A percentile compares a stretch with the other conserved stretches of the same genome.
Conservation (phyloP, 2,888 invertebrate genomes). For the Drosophila aldrichi region DNA sequence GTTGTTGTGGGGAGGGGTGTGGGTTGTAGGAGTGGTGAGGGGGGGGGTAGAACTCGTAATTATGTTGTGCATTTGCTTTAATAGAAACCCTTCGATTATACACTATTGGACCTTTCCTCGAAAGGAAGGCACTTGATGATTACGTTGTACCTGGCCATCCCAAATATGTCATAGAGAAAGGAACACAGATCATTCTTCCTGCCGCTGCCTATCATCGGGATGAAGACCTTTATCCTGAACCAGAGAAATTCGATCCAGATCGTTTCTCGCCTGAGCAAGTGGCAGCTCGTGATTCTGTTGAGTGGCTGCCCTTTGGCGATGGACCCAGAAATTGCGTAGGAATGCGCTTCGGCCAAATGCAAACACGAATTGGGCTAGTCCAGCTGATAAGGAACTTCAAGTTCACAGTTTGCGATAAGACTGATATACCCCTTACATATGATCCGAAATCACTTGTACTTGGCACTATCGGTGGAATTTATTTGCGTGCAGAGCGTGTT, state of each 20-base stretch:
- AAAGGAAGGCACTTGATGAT: constrained; percentile 85
- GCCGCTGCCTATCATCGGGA: constrained; percentile 87
- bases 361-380: constrained; percentile 72
- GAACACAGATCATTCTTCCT: constrained; percentile 67
- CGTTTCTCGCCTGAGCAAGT: constrained; percentile 87
- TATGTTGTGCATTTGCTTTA: constrained; percentile 3
- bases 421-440: constrained; percentile 64
- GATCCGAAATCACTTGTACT: constrained; percentile 54
- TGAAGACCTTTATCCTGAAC: constrained; percentile 86
- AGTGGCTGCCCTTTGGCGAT: constrained; percentile 83
- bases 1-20: too few relatives aligned
- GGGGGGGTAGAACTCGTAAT: background rate
- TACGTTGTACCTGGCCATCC: constrained; percentile 73
- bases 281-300: constrained; percentile 85
- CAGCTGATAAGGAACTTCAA: constrained; percentile 73
- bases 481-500: constrained; percentile 32
- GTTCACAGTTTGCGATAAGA: constrained; percentile 65
- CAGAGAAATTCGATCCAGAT: constrained; percentile 88
- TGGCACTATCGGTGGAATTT: constrained; percentile 53
- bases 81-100: constrained; percentile 87
- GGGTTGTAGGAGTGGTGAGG: too few relatives aligned
- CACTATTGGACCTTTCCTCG: constrained; percentile 86
- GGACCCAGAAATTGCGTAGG: constrained; percentile 84
- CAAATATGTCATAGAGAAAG: constrained; percentile 86
- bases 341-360: constrained; percentile 83